Base-by-base conservation (phyloP, 2,888 invertebrate genomes). In the Apamea monoglypha region DNA sequence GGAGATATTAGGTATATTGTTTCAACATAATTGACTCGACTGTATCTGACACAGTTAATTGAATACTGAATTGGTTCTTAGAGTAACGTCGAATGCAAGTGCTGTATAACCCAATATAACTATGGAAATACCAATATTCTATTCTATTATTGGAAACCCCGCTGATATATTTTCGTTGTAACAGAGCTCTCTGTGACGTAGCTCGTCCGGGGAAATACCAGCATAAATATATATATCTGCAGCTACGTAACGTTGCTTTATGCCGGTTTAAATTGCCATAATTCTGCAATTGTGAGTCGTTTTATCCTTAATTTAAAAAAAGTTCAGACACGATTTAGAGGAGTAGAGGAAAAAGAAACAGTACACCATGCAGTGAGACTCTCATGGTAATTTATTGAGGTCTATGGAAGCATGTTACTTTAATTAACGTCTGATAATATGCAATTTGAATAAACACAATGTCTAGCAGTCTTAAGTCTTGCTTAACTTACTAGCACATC, bases 41-140 rank as follows among this genome's bases (percentile, higher is more conserved):
- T 56, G 40, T 56, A 25, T 76, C 53, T 72, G 29, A 29, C n/a
- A 66, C 29, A 8, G 8, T 32, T 32, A 76, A 72, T 72, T 12
- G 18, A 59, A 59, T 74, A 47, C 6, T 36, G 61, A n/a, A 61
- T 47, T 61, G 32, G 18, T 32, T 14, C 32, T 50, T 16, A 6
- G 29, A 32, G 40, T 56, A 29, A 5, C 32, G 4, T 12, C 21
- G 25, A 56, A 40, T 44, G 32, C 29, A 29, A 53, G 25, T 32
- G 16, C n/a, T 32, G 18, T 66, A 16, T 1, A 40, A 16, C 29
- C 16, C 56, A 25, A 25, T 32, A 10, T 14, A 32, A 63, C 32
- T 32, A 47, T 47, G 16, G 8, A 47, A 47, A 63, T 47, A 2
- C 14, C 29, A 61, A 61, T 59, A 61, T 16, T 47, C 16, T 47